Evolutionary conservation across 2,113 vertebrate species (phyloP).

Genomic region (Budorcas taxicolor): DNA sequence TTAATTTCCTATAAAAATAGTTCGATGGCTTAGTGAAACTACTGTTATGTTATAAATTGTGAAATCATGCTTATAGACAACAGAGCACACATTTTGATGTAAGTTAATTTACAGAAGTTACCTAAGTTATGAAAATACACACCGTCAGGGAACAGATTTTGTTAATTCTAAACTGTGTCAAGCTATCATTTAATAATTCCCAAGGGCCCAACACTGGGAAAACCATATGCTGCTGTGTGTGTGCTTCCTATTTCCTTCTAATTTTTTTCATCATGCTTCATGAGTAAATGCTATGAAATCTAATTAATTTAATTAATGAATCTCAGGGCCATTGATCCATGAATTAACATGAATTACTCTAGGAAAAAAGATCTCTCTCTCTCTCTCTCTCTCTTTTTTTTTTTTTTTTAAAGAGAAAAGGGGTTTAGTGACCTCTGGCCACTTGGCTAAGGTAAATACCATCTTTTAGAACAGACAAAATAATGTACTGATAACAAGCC

Average conservation of each 20-base stretch:
- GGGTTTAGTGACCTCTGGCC: constrained; percentile 22
- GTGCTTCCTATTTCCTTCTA: constrained; percentile 14
- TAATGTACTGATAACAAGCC: neutral
- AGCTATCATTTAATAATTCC: constrained; percentile 65
- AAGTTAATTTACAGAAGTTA: constrained; percentile 35
- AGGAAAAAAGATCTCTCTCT: neutral
- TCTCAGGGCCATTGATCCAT: constrained; percentile 28
- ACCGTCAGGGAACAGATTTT: constrained; percentile 49
- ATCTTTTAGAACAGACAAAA: neutral
- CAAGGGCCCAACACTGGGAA: constrained; percentile 40
- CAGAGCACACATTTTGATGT: neutral
- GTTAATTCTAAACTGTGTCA: constrained; percentile 60
- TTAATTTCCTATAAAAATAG: constrained; percentile 19
- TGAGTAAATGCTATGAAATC: constrained; percentile 60
- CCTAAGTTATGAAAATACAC: constrained; percentile 8
- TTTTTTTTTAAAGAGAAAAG: constrained; percentile 37
- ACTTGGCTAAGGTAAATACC: constrained; percentile 18
- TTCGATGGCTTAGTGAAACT: neutral
- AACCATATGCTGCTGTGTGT: constrained; percentile 38
- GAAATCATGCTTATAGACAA: neutral
- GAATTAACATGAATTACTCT: constrained; percentile 56
- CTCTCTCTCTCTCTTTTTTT: fast-evolving
- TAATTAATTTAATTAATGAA: constrained; percentile 77
- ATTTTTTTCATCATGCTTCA: constrained; percentile 57
- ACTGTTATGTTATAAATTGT: neutral